phyloP scores from a whole-genome alignment of 1,140 invertebrate genomes.

The Cylas formicarius region DNA sequence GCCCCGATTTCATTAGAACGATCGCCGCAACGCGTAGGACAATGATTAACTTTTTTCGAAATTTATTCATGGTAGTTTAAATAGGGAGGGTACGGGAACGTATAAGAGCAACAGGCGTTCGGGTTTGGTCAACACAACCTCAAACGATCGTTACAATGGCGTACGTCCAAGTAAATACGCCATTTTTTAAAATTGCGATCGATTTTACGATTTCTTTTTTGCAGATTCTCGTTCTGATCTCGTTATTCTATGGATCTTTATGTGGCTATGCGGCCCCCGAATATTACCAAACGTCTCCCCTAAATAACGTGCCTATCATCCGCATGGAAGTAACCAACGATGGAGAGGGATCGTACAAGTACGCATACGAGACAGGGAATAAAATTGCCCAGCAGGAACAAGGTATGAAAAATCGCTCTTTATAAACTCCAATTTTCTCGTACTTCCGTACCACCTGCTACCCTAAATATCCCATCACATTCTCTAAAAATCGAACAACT shows the following conservation, averaged over 20 bases:
- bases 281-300: constrained; percentile 10
- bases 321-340: constrained; percentile 18
- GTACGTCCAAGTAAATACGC: too few relatives aligned
- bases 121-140: too few relatives aligned
- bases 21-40: too few relatives aligned
- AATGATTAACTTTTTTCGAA: background rate
- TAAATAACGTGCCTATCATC: constrained; percentile 15
- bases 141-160: too few relatives aligned
- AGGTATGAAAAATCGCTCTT: too few relatives aligned
- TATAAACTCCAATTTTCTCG: too few relatives aligned
- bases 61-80: background rate
- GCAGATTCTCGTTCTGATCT: background rate
- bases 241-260: constrained; percentile 4
- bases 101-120: constrained; percentile 1
- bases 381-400: constrained; percentile 30
- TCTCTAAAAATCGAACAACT: too few relatives aligned
- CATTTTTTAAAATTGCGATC: too few relatives aligned
- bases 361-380: constrained; percentile 30
- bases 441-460: too few relatives aligned
- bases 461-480: too few relatives aligned
- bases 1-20: too few relatives aligned
- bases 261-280: constrained; percentile 14
- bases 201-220: too few relatives aligned
- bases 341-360: constrained; percentile 18
- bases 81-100: constrained; percentile 1